phyloP scores from a whole-genome alignment of 2,888 invertebrate genomes.

The Antheraea assamensis region DNA sequence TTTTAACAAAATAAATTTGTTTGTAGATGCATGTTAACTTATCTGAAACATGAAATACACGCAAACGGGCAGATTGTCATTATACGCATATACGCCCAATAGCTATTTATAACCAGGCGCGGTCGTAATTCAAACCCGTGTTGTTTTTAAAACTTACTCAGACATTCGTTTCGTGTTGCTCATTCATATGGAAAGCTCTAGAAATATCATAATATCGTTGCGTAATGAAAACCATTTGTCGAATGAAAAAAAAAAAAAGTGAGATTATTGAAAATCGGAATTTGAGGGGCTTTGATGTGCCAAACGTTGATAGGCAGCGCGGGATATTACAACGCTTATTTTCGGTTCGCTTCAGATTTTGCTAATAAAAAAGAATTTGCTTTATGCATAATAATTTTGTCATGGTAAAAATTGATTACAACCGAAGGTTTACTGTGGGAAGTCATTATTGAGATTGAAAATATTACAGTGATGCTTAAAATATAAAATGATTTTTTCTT shows the following conservation, averaged over 20 bases:
- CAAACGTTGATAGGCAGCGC: conserved; percentile 26
- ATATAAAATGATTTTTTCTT: not conserved
- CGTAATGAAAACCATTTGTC: conserved; percentile 50
- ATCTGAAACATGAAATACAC: no score
- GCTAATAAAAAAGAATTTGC: conserved; percentile 23
- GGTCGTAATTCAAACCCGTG: conserved; percentile 24
- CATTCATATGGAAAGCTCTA: conserved; percentile 49
- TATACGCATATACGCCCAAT: not conserved
- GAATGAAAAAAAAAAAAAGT: conserved; percentile 39
- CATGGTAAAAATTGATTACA: conserved; percentile 18
- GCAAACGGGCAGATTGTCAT: not conserved
- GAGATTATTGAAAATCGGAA: conserved; percentile 53
- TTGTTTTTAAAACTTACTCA: conserved; percentile 37
- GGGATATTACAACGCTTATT: conserved; percentile 28
- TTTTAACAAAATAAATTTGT: no score
- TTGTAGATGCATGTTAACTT: no score
- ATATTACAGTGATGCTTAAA: not conserved
- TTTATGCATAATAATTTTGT: conserved; percentile 23
- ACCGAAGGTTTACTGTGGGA: not conserved
- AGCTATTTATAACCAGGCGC: not conserved
- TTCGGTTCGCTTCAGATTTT: conserved; percentile 24
- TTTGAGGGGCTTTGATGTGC: conserved; percentile 43
- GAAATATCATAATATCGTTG: conserved; percentile 45
- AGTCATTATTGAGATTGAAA: not conserved
- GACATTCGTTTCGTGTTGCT: conserved; percentile 37